Conservation (phyloP, 2,113 vertebrate species). For the Reinhardtius hippoglossoides region DNA sequence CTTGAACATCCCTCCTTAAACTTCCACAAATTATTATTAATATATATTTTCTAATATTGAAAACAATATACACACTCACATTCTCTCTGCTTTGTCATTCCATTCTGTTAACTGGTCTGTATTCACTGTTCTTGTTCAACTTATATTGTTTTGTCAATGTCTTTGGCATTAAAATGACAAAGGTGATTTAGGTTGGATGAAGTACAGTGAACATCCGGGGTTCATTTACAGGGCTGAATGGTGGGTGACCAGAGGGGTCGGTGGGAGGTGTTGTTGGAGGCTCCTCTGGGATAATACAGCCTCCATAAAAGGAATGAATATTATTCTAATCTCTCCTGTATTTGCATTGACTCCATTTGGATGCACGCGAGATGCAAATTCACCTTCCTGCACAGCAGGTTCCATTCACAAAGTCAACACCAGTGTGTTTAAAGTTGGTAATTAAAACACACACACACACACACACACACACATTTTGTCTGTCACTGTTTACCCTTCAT, state of each 20-base stretch:
- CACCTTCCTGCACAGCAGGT: too few relatives aligned
- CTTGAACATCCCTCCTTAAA: too few relatives aligned
- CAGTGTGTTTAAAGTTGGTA: conserved; percentile 53
- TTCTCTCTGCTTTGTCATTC: too few relatives aligned
- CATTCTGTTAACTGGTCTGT: too few relatives aligned
- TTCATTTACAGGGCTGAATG: conserved; percentile 21
- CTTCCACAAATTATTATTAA: too few relatives aligned
- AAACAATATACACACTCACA: too few relatives aligned
- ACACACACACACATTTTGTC: background rate
- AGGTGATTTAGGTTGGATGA: conserved; percentile 12
- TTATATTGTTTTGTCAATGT: too few relatives aligned
- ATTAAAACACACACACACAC: conserved; percentile 48
- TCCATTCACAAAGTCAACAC: conserved; percentile 61
- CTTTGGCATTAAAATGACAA: background rate
- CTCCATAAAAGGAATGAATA: conserved; percentile 42
- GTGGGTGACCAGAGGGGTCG: conserved; percentile 9
- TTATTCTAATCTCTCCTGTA: conserved; percentile 61
- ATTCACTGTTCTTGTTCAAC: too few relatives aligned
- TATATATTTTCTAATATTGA: too few relatives aligned
- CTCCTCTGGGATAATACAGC: conserved; percentile 49
- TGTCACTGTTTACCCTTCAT: conserved; percentile 3
- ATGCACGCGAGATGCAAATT: conserved; percentile 39
- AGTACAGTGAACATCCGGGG: background rate
- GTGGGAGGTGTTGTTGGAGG: background rate
- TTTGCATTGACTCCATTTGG: conserved; percentile 35